Evolutionary conservation across 2,113 vertebrate species (phyloP).

Genomic region (Cynoglossus semilaevis): DNA sequence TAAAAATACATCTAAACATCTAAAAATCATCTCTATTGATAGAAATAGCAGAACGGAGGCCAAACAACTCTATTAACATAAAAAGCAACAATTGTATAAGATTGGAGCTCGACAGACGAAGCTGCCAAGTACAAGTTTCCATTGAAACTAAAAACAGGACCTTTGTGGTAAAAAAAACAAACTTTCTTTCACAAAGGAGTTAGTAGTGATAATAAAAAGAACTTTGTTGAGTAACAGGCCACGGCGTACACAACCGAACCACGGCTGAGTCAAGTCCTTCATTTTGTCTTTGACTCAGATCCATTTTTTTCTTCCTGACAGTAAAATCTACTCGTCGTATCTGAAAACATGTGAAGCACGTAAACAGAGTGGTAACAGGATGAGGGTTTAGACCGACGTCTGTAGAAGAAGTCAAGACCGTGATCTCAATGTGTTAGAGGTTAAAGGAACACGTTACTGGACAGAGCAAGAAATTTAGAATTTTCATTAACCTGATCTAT

Average conservation of each 20-base stretch:
- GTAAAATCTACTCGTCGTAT: too few species aligned
- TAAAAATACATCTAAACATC: slow-evolving; percentile 23
- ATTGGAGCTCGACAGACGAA: slow-evolving; percentile 52
- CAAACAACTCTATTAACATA: slow-evolving; percentile 39
- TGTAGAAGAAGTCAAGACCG: too few species aligned
- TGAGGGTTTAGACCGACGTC: too few species aligned
- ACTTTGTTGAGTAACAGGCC: background rate
- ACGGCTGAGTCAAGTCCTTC: background rate
- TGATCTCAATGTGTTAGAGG: too few species aligned
- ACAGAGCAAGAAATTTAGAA: too few species aligned
- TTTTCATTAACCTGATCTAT: too few species aligned
- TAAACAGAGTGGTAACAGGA: too few species aligned
- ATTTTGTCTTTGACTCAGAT: background rate
- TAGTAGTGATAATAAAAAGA: slow-evolving; percentile 6
- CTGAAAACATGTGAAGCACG: too few species aligned
- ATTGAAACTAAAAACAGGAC: slow-evolving; percentile 64
- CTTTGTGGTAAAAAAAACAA: slow-evolving; percentile 19
- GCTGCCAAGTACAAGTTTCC: slow-evolving; percentile 68
- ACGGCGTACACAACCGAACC: background rate
- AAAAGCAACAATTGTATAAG: slow-evolving; percentile 54
- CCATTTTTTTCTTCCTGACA: too few species aligned
- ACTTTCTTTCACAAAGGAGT: slow-evolving; percentile 29
- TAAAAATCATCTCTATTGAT: slow-evolving; percentile 29
- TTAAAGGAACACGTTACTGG: too few species aligned
- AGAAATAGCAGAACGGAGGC: slow-evolving; percentile 3